These are phyloP conservation scores for Dysdera silvatica DNA, from an alignment of 1,140 invertebrate genomes.

Conservation along the genomic window DNA sequence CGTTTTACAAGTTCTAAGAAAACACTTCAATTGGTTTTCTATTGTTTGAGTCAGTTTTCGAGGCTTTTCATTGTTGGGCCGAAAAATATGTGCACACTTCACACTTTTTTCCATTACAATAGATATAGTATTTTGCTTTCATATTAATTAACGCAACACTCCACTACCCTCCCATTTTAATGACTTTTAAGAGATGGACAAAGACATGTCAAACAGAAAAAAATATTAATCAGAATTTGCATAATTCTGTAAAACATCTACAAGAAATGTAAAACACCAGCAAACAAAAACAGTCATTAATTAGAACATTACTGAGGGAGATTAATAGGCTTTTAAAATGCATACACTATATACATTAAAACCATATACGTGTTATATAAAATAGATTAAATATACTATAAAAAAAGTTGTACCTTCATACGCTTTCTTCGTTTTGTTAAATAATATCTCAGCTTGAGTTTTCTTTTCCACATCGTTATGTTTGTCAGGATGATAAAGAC, in stretches of 20 bases:
- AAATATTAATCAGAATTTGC: neutral
- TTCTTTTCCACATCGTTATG: slow-evolving; percentile 65
- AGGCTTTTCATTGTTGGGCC: too few relatives aligned
- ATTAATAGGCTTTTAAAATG: neutral
- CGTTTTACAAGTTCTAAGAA: too few relatives aligned
- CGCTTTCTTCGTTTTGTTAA: slow-evolving; percentile 83
- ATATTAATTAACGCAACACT: too few relatives aligned
- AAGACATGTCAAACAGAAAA: too few relatives aligned
- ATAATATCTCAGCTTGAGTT: slow-evolving; percentile 79
- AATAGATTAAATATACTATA: neutral
- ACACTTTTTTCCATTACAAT: too few relatives aligned
- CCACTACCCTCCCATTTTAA: too few relatives aligned
- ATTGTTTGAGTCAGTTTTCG: too few relatives aligned
- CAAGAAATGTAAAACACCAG: slow-evolving; percentile 39
- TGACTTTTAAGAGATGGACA: too few relatives aligned
- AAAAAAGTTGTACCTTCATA: slow-evolving; percentile 65
- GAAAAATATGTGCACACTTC: too few relatives aligned
- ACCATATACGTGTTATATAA: neutral
- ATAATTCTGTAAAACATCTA: neutral
- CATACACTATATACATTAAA: neutral
- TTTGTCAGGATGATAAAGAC: slow-evolving; percentile 92
- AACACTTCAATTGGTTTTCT: too few relatives aligned
- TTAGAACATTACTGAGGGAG: neutral
- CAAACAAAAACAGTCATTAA: slow-evolving; percentile 33
- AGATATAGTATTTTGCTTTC: too few relatives aligned